Percentiles rank a stretch among this genome's conserved stretches.
These are phyloP conservation scores for Pammene fasciana DNA, from an alignment of 2,888 invertebrate species.

Conservation along the genomic window DNA sequence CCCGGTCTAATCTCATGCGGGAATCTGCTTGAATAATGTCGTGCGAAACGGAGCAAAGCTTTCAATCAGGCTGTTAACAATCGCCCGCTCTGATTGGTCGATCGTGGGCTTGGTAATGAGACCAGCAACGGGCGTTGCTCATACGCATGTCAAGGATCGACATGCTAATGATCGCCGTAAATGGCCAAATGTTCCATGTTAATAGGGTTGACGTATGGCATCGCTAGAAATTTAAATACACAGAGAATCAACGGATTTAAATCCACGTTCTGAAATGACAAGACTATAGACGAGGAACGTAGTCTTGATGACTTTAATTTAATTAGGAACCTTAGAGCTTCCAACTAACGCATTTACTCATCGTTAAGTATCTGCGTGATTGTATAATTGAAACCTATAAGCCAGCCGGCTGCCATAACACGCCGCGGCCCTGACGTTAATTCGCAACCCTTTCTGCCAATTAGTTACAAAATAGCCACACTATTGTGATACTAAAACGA, in stretches of 20 bases:
- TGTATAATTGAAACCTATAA: slow-evolving; percentile 33
- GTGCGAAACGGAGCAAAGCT: slow-evolving; percentile 69
- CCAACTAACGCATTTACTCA: neutral
- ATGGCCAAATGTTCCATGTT: slow-evolving; percentile 50
- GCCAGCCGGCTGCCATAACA: slow-evolving; percentile 62
- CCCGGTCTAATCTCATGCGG: slow-evolving; percentile 46
- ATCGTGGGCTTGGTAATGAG: slow-evolving; percentile 71
- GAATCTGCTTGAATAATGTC: slow-evolving; percentile 55
- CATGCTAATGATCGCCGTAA: slow-evolving; percentile 56
- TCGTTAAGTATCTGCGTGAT: slow-evolving; percentile 9
- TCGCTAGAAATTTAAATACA: neutral
- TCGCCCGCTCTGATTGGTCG: slow-evolving; percentile 65
- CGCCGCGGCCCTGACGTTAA: slow-evolving; percentile 78
- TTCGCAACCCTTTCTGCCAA: slow-evolving; percentile 84
- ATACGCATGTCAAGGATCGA: slow-evolving; percentile 61
- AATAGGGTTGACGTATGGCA: slow-evolving; percentile 34
- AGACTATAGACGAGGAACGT: neutral
- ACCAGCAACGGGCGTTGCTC: slow-evolving; percentile 55
- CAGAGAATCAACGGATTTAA: neutral
- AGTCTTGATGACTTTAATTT: neutral
- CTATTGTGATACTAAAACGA: slow-evolving; percentile 76
- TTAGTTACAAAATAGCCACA: slow-evolving; percentile 83
- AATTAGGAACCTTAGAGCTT: slow-evolving; percentile 10
- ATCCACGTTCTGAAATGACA: neutral
- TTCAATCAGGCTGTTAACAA: slow-evolving; percentile 68